A percentile compares a stretch with the other conserved stretches of the same genome.
phyloP scores from a whole-genome alignment of 2,113 vertebrate species.

The Ptychochromis oligacanthus region DNA sequence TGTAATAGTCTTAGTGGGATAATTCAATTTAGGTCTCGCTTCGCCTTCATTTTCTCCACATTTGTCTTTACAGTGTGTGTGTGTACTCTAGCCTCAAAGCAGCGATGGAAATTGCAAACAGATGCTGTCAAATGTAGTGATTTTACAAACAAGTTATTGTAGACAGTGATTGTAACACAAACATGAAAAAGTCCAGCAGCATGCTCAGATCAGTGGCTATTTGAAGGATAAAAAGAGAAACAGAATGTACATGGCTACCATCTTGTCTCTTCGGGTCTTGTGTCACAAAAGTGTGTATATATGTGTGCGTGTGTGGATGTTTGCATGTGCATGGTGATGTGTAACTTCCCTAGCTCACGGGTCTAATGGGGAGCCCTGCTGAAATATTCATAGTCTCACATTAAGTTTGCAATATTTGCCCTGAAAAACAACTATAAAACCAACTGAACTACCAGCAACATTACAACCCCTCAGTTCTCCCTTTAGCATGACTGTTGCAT shows the following conservation, averaged over 20 bases:
- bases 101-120: not conserved
- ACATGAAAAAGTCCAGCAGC: not conserved
- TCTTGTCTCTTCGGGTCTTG: conserved; percentile 10
- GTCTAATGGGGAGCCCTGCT: conserved; percentile 71
- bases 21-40: conserved; percentile 58
- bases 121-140: not conserved
- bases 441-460: conserved; percentile 48
- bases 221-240: not conserved
- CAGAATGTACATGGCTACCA: not conserved
- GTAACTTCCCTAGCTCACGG: conserved; percentile 38
- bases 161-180: not conserved
- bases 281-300: not conserved
- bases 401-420: conserved; percentile 75
- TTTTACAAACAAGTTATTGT: not conserved
- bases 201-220: not conserved
- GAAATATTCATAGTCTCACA: conserved; percentile 75
- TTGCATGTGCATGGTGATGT: conserved; percentile 11
- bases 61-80: conserved; percentile 30
- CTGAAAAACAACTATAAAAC: conserved; percentile 56
- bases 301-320: not conserved
- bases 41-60: conserved; percentile 53
- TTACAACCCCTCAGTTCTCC: conserved; percentile 49
- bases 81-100: conserved; percentile 10
- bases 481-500: conserved; percentile 24
- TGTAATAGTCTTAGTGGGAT: conserved; percentile 48